Evolutionary conservation across 1,140 invertebrate genomes (phyloP).

Genomic region (Akabosia matsudoensis): DNA sequence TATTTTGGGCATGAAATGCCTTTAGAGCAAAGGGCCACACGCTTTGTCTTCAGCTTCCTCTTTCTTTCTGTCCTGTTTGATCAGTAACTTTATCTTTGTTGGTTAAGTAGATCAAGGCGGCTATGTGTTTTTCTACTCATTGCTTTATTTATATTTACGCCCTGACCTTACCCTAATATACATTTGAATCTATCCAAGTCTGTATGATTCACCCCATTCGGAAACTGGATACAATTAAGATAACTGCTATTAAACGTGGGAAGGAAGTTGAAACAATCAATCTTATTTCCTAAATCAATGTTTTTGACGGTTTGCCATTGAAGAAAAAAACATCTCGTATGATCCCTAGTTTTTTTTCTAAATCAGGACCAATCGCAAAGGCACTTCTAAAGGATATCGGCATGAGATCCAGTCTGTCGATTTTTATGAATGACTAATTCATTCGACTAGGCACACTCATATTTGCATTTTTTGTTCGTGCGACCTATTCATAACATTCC

Average conservation of each 20-base stretch:
- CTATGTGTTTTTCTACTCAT: background rate
- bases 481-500: constrained; percentile 8
- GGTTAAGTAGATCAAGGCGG: background rate
- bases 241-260: too few relatives aligned
- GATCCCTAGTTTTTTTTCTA: background rate
- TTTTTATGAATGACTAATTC: constrained; percentile 17
- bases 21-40: background rate
- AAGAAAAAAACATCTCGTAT: background rate
- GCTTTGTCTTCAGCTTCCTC: background rate
- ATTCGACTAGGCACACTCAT: background rate
- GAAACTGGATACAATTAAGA: background rate
- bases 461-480: constrained; percentile 7
- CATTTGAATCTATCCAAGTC: background rate
- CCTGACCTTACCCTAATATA: background rate
- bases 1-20: too few relatives aligned
- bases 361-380: background rate
- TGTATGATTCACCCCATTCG: background rate
- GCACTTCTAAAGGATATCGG: background rate
- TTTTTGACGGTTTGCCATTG: background rate
- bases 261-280: background rate
- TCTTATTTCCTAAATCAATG: background rate
- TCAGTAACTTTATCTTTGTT: background rate
- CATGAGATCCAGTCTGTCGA: background rate
- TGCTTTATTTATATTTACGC: background rate
- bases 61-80: background rate